phyloP scores from a whole-genome alignment of 2,113 vertebrate species.

The Saguinus imperator region DNA sequence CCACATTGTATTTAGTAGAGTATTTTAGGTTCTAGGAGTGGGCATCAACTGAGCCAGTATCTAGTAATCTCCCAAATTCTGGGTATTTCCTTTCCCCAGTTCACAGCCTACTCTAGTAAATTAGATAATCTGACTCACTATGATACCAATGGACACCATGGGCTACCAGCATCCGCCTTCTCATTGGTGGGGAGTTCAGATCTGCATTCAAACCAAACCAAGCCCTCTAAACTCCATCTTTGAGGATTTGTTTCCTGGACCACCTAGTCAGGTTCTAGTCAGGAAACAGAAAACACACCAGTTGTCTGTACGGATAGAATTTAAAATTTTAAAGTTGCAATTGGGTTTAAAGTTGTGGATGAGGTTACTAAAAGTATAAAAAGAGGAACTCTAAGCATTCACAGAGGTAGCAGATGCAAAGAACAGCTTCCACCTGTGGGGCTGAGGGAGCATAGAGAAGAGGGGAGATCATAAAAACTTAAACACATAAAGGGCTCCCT shows the following conservation, averaged over 20 bases:
- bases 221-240: background rate
- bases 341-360: background rate
- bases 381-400: background rate
- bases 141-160: background rate
- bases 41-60: background rate
- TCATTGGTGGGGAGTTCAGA: background rate
- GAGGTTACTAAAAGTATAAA: background rate
- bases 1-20: background rate
- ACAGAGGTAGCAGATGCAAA: background rate
- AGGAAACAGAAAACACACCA: background rate
- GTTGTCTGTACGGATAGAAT: background rate
- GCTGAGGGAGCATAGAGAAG: background rate
- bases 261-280: background rate
- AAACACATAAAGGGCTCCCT: background rate
- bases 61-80: background rate
- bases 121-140: too few species aligned
- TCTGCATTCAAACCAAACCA: background rate
- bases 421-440: background rate
- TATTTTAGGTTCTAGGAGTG: background rate
- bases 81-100: background rate
- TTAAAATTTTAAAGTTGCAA: background rate
- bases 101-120: background rate
- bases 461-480: background rate
- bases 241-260: background rate
- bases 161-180: background rate